Base-by-base conservation (phyloP, 1,140 invertebrate species). In the Drosophila dunni region DNA sequence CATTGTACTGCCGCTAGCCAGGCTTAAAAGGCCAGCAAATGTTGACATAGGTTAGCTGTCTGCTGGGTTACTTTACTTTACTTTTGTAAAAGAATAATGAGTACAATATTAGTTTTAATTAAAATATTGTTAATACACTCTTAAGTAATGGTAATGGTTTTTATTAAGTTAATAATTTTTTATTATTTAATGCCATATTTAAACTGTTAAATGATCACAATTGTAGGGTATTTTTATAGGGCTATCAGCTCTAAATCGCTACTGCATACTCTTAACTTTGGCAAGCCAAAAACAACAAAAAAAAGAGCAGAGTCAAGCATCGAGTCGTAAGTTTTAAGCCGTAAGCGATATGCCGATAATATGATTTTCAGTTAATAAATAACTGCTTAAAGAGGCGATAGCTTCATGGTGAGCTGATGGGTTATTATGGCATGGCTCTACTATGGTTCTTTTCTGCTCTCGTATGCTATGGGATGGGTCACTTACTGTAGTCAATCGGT, bases 321-420 rank as follows among this genome's bases (percentile, higher is more conserved):
- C 33, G 13, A 71, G 54, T 34, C 42, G 44, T 45, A 48, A 75
- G 54, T 20, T 36, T 38, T 34, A 48, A 48, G 67, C 73, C 73
- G 38, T 71, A 71, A 78, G 75, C 69, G 74, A 85, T 78, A 77
- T 81, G 78, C 74, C 61, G 71, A 86, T 86, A 79, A 88, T 77
- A 72, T 79, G 62, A 80, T 88, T 62, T 57, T 69, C 61, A 73
- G 79, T 79, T 88, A 86, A 88, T 86, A 86, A 82, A 86, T 82
- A 82, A 86, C 63, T 56, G 66, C 82, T 45, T 63, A 66, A 53
- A 63, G 75, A 57, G 72, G 61, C 45, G 68, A 69, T 69, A 78
- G 62, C 51, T 60, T 67, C 40, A 53, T 60, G 68, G 51, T 2
- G 29, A 69, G 62, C 42, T 36, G 40, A 38, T 42, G 70, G 34